Conservation (phyloP, 53 echinoderm and acorn worm species). For the Astropecten irregularis region DNA sequence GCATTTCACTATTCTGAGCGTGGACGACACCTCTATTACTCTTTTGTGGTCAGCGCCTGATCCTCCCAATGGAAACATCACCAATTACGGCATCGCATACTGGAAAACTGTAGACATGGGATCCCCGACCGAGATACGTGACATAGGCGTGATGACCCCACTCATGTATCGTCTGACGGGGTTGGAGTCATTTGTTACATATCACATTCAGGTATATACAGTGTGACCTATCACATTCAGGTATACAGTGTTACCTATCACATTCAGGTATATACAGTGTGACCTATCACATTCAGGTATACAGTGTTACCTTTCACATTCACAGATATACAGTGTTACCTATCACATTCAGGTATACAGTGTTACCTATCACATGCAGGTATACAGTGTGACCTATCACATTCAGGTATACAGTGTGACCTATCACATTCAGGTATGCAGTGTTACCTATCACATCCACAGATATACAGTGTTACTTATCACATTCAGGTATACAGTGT, state of each 20-base stretch:
- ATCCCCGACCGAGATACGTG: background rate
- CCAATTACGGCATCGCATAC: too few species aligned
- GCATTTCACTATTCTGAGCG: background rate
- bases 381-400: too few species aligned
- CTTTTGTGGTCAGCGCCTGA: constrained; percentile 65
- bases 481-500: constrained; percentile 4
- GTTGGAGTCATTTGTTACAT: background rate
- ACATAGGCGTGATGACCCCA: background rate
- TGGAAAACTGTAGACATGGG: background rate
- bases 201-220: background rate
- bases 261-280: too few species aligned
- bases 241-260: too few species aligned
- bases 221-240: background rate
- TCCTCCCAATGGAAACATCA: constrained; percentile 68
- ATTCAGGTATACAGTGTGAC: too few species aligned
- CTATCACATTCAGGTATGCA: too few species aligned
- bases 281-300: too few species aligned
- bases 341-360: too few species aligned
- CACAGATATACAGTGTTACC: too few species aligned
- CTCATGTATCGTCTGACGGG: background rate
- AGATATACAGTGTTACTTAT: background rate
- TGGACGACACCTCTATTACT: constrained; percentile 43
- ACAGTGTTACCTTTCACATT: too few species aligned
- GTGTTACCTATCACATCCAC: too few species aligned
- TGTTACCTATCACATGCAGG: too few species aligned